Conservation (phyloP, 2,888 invertebrate genomes). For the Tipula confusa region DNA sequence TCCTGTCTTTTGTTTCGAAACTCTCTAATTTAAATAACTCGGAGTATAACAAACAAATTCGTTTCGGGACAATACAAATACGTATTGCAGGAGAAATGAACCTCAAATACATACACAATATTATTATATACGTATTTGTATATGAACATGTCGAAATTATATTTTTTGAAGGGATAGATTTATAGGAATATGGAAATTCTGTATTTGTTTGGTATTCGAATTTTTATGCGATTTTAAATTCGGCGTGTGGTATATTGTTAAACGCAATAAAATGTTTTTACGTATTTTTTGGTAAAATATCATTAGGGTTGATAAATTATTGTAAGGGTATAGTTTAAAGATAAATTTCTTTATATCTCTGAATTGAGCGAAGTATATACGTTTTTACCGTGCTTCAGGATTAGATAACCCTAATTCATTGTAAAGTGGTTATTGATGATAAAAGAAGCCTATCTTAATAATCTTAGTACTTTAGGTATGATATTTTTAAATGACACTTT, state of each 20-base stretch:
- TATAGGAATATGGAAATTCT: background rate
- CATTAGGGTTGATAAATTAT: background rate
- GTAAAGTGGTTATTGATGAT: too few relatives aligned
- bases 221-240: background rate
- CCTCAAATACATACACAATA: background rate
- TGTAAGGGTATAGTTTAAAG: too few relatives aligned
- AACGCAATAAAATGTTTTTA: background rate
- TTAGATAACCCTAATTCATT: too few relatives aligned
- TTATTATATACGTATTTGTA: background rate
- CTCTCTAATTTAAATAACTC: background rate
- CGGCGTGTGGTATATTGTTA: background rate
- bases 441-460: too few relatives aligned
- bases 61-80: background rate
- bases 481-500: too few relatives aligned
- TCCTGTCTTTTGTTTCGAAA: background rate
- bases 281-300: background rate
- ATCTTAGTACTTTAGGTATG: too few relatives aligned
- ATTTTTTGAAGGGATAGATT: background rate
- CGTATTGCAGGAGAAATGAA: background rate
- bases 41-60: conserved; percentile 8
- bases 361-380: too few relatives aligned
- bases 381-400: too few relatives aligned
- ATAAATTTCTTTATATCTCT: too few relatives aligned
- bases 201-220: background rate
- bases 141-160: background rate